Base-by-base conservation (phyloP, 2,113 vertebrate species). In the Salvelinus fontinalis region DNA sequence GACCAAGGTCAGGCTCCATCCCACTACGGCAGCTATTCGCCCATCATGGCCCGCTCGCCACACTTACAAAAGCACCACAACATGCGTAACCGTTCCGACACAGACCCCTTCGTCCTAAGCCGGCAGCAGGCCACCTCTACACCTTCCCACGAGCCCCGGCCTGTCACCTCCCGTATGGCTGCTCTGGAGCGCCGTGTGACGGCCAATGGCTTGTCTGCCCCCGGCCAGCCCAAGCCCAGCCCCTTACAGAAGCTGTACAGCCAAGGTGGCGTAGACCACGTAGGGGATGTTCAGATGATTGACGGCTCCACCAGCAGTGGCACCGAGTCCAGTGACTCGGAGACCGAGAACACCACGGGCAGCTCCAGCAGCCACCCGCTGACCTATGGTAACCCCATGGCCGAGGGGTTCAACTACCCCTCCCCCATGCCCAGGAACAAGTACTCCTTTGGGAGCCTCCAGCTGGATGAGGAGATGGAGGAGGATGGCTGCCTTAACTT, bases 291-390 rank as follows among this genome's bases (percentile, higher is more conserved):
- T 59, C 95, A 95, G 6, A 90, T 95, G 91, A 93, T 93, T 0
- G 96, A 98, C 77, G 92, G 92, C 78, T 94, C 92, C 67, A 94
- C 92, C 57, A 96, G 96, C 81, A 97, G 97, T 2, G 96, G 94
- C 2, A 95, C 96, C 0, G 96, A 98, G 81, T 97, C 97, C 18
- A 96, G 96, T 0, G 97, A 98, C 89, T 98, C 97, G 0, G 97
- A 97, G 84, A 89, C 93, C 0, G 96, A 97, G 66, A 75, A 89
- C 62, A 83, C 87, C 67, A 62, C 29, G 68, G 85, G 31, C 27
- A 90, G 89, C 78, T 84, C 94, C 22, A 89, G 90, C 75, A 88
- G 89, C 84, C 92, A 93, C 3, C 81, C 93, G 0, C 85, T 92
- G 24, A 80, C 83, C 7, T 93, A 91, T 16, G 85, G 89, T n/a